phyloP scores from a whole-genome alignment of 1,140 invertebrate genomes.

The Lineus longissimus region DNA sequence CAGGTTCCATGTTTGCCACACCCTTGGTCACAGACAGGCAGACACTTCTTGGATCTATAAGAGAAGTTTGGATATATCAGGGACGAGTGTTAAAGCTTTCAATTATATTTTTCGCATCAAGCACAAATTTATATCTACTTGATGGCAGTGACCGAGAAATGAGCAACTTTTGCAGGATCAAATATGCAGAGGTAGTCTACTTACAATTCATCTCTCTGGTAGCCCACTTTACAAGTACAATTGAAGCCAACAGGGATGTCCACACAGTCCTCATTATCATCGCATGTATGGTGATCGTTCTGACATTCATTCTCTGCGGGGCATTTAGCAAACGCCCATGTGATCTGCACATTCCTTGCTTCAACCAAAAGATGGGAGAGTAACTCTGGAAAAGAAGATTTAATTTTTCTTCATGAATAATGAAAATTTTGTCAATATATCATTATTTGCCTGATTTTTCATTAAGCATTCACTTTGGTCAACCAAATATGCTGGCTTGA shows the following conservation, averaged over 20 bases:
- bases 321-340: slow-evolving; percentile 82
- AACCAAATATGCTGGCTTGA: too few relatives aligned
- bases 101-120: too few relatives aligned
- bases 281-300: slow-evolving; percentile 87
- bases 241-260: slow-evolving; percentile 72
- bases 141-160: too few relatives aligned
- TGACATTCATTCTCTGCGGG: slow-evolving; percentile 90
- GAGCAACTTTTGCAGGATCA: too few relatives aligned
- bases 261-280: slow-evolving; percentile 80
- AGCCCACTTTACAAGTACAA: slow-evolving; percentile 82
- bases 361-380: too few relatives aligned
- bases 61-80: slow-evolving; percentile 5
- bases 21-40: slow-evolving; percentile 81
- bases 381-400: too few relatives aligned
- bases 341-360: slow-evolving; percentile 6
- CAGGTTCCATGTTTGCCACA: slow-evolving; percentile 82
- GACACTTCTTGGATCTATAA: slow-evolving; percentile 59
- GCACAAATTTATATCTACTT: too few relatives aligned
- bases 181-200: too few relatives aligned
- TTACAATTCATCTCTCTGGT: slow-evolving; percentile 51
- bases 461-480: too few relatives aligned
- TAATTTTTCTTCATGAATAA: too few relatives aligned
- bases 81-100: background rate
- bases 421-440: too few relatives aligned
- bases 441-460: too few relatives aligned